These are phyloP conservation scores for Scatophagus argus DNA, from an alignment of 2,113 vertebrate genomes.

Conservation along the genomic window DNA sequence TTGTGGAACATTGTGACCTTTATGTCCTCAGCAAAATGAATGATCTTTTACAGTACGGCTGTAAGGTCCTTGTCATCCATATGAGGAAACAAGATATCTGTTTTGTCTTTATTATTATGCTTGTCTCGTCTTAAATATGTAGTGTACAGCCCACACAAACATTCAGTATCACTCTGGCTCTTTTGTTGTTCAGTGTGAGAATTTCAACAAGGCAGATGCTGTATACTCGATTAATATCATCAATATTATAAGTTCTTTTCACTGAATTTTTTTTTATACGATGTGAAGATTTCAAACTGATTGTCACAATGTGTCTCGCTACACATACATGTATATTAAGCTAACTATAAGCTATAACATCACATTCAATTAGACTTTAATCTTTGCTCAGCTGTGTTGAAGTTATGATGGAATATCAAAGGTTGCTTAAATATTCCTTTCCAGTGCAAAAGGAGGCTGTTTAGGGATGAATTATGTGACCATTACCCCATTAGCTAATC, in stretches of 20 bases:
- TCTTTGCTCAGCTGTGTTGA: background rate
- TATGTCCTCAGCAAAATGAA: constrained; percentile 13
- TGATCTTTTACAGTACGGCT: constrained; percentile 18
- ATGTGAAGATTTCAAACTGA: background rate
- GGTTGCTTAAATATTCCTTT: constrained; percentile 1
- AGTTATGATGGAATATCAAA: background rate
- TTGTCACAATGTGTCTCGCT: no score
- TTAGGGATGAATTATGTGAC: background rate
- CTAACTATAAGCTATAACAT: background rate
- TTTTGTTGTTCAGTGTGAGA: background rate
- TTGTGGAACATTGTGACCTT: constrained; percentile 28
- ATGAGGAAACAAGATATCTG: constrained; percentile 8
- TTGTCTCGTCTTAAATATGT: background rate
- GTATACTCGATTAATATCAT: background rate
- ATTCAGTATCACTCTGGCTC: background rate
- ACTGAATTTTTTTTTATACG: background rate
- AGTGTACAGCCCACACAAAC: background rate
- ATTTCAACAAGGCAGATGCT: background rate
- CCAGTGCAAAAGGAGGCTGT: background rate
- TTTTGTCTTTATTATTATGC: background rate
- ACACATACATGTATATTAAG: background rate
- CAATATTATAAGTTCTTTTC: background rate
- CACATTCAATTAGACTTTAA: background rate
- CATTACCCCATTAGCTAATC: background rate
- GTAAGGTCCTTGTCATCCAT: constrained; percentile 21